Conservation (phyloP, 2,888 invertebrate genomes). For the Icerya purchasi region DNA sequence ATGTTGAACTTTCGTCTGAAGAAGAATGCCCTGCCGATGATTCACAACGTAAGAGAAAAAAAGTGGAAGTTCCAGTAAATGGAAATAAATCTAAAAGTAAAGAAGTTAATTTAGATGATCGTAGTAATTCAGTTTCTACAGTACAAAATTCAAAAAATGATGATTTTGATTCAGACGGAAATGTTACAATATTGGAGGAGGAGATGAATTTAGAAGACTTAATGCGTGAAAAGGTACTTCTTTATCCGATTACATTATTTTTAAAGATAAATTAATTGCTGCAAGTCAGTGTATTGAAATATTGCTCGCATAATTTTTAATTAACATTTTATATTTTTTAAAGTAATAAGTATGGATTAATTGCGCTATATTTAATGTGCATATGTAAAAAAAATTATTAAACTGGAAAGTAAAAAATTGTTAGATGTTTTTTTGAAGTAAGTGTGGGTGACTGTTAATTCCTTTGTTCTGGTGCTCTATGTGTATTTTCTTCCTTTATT, state of each 20-base stretch:
- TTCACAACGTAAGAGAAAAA: constrained; percentile 17
- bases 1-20: constrained; percentile 25
- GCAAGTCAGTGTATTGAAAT: too few relatives aligned
- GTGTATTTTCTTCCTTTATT: too few relatives aligned
- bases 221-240: constrained; percentile 62
- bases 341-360: background rate
- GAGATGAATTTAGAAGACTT: constrained; percentile 70
- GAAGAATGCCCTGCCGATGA: constrained; percentile 27
- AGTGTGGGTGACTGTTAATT: too few relatives aligned
- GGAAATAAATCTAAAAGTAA: background rate
- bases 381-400: too few relatives aligned
- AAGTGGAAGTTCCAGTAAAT: background rate
- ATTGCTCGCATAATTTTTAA: too few relatives aligned
- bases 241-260: background rate
- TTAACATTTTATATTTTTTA: too few relatives aligned
- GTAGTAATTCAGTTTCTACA: constrained; percentile 11
- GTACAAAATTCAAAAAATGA: constrained; percentile 12
- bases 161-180: constrained; percentile 28
- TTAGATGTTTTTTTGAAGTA: too few relatives aligned
- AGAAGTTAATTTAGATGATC: constrained; percentile 10
- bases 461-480: too few relatives aligned
- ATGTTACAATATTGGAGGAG: constrained; percentile 53
- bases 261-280: too few relatives aligned
- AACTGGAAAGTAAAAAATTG: too few relatives aligned
- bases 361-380: background rate